Base-by-base conservation (phyloP, 2,113 vertebrate genomes). In the Cacatua alba region DNA sequence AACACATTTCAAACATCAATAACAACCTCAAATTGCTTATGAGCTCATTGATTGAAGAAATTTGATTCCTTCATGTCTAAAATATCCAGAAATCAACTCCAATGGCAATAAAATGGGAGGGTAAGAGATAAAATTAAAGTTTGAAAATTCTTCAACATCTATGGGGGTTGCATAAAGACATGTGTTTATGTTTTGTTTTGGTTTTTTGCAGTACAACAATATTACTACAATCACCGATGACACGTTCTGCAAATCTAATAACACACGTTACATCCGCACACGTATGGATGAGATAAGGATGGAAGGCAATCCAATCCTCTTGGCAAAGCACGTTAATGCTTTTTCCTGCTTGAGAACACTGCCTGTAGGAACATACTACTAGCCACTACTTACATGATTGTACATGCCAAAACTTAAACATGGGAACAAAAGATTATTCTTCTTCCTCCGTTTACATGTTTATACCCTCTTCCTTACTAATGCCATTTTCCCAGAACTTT, bases 181-280 rank as follows among this genome's bases (percentile, higher is more conserved):
- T 35, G 10, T 11, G 4, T 35, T n/a, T 25, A 23, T 55, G 53
- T 57, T 57, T 57, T 87, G 10, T 91, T 95, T 91, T 39, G 39
- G 5, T 39, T 95, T 29, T 95, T 96, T 97, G 65, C 97, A 99
- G 99, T 98, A 99, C 97, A 99, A 99, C 98, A 99, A 99, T 96
- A 99, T 99, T 96, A 98, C 98, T 24, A 98, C 98, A 7, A 98
- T 99, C 96, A 99, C 96, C 17, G 96, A 98, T 13, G 98, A 99
- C 91, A 99, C 99, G 21, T 99, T 99, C 98, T 99, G 99, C 97
- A 99, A 98, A 97, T 98, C 98, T 44, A 99, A 98, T 28, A 95
- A 98, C 95, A 99, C 99, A 20, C 98, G 98, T 76, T 99, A 99
- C 72, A 98, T 99, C 88, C 98, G 99, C 72, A 96, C 98, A 3